These are phyloP conservation scores for Oryzaephilus surinamensis DNA, from an alignment of 1,140 invertebrate genomes.

Conservation along the genomic window DNA sequence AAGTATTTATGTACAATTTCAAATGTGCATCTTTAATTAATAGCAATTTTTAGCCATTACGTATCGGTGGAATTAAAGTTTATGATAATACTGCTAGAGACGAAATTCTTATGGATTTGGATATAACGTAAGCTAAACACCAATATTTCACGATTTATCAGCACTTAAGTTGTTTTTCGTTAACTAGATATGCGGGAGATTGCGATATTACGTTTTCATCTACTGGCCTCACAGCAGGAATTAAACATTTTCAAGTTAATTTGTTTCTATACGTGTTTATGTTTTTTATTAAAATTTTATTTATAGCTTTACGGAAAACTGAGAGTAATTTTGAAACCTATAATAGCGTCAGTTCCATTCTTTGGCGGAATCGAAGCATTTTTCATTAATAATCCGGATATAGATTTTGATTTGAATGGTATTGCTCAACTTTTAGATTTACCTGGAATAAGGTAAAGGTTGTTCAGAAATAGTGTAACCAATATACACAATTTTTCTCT, in stretches of 20 bases:
- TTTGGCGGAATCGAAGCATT: constrained; percentile 84
- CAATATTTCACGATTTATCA: not conserved
- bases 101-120: constrained; percentile 91
- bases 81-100: constrained; percentile 80
- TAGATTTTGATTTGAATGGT: constrained; percentile 90
- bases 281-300: constrained; percentile 3
- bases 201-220: constrained; percentile 80
- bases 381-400: constrained; percentile 85
- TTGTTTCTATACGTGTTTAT: not conserved
- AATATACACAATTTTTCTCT: too few species aligned
- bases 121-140: constrained; percentile 64
- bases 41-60: constrained; percentile 11
- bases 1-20: too few species aligned
- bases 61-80: constrained; percentile 84
- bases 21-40: not conserved
- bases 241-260: constrained; percentile 66
- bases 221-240: constrained; percentile 64
- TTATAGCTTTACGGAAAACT: constrained; percentile 70
- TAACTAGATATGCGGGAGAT: constrained; percentile 81
- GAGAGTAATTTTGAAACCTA: constrained; percentile 80
- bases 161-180: constrained; percentile 11
- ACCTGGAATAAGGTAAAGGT: constrained; percentile 68
- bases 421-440: constrained; percentile 62
- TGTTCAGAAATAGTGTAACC: constrained; percentile 4
- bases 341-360: constrained; percentile 75